These are phyloP conservation scores for Auanema freiburgensis DNA, from an alignment of 2,888 invertebrate genomes.

Conservation along the genomic window DNA sequence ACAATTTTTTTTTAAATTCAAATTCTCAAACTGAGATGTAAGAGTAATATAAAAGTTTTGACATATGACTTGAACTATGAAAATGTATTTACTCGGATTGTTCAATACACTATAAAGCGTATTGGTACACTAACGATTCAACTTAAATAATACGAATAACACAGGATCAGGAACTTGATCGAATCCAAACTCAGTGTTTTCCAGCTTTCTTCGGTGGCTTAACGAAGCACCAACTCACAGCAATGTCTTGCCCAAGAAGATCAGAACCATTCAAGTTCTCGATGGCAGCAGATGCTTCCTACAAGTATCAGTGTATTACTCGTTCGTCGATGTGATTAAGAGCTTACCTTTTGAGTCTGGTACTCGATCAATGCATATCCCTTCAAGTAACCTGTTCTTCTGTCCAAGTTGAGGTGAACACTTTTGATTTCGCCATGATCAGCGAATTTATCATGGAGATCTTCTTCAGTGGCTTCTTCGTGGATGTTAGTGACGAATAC, in stretches of 20 bases:
- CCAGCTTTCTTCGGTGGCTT: conserved; percentile 45
- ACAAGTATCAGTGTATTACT: too few species aligned
- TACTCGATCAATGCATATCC: conserved; percentile 98
- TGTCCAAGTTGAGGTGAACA: conserved; percentile 91
- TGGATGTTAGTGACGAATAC: conserved; percentile 96
- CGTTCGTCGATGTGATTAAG: too few species aligned
- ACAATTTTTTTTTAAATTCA: too few species aligned
- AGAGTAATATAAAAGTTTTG: too few species aligned
- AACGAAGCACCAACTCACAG: conserved; percentile 61
- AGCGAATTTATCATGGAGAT: conserved; percentile 93
- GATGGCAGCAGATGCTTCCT: conserved; percentile 91
- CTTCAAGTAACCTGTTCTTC: conserved; percentile 94
- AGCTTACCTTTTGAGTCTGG: conserved; percentile 77
- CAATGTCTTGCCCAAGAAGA: conserved; percentile 86
- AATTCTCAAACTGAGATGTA: too few species aligned
- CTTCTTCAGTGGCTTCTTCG: conserved; percentile 98
- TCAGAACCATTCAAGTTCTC: conserved; percentile 87
- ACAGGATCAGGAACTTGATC: too few species aligned
- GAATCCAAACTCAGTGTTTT: conserved; percentile 28
- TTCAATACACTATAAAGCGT: too few species aligned
- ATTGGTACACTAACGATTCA: too few species aligned
- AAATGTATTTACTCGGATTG: too few species aligned
- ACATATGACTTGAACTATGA: too few species aligned
- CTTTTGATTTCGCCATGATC: conserved; percentile 98
- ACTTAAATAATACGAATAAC: too few species aligned